These are phyloP conservation scores for Channa maculata DNA, from an alignment of 2,113 vertebrate species.

Conservation along the genomic window DNA sequence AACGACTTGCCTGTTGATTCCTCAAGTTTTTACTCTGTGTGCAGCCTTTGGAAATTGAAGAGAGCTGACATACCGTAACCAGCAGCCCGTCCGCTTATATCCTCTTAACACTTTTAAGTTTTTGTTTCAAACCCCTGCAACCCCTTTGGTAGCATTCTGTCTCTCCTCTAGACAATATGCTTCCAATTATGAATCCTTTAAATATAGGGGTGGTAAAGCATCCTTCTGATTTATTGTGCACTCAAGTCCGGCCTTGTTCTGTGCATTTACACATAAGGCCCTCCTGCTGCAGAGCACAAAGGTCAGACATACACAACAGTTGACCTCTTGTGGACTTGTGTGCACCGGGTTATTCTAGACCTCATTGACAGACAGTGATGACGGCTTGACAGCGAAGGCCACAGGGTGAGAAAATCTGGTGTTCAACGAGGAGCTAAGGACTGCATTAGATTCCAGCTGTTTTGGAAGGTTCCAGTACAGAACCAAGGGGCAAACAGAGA, in stretches of 20 bases:
- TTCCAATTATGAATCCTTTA: conserved; percentile 91
- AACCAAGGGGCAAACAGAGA: conserved; percentile 1
- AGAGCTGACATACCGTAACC: conserved; percentile 41
- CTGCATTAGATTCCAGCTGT: conserved; percentile 41
- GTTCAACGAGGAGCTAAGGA: conserved; percentile 46
- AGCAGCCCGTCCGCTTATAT: conserved; percentile 23
- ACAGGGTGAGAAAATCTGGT: conserved; percentile 44
- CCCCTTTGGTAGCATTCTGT: conserved; percentile 35
- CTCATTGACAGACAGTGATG: conserved; percentile 68
- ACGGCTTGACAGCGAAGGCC: conserved; percentile 28
- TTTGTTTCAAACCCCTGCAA: conserved; percentile 61
- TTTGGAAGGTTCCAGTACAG: conserved; percentile 21
- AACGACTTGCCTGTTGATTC: conserved; percentile 33
- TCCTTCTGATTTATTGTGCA: conserved; percentile 88
- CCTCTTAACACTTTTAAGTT: conserved; percentile 28
- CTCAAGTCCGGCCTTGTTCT: conserved; percentile 87
- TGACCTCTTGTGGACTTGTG: conserved; percentile 80
- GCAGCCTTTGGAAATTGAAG: conserved; percentile 21
- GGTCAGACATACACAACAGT: conserved; percentile 84
- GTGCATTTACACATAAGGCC: conserved; percentile 87
- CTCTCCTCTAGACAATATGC: conserved; percentile 84
- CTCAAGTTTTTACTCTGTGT: conserved; percentile 13
- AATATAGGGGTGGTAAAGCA: conserved; percentile 61
- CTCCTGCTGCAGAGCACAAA: conserved; percentile 89
- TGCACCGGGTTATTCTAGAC: conserved; percentile 31